Conservation (phyloP, 2,888 invertebrate species). For the Diachrysia chrysitis region DNA sequence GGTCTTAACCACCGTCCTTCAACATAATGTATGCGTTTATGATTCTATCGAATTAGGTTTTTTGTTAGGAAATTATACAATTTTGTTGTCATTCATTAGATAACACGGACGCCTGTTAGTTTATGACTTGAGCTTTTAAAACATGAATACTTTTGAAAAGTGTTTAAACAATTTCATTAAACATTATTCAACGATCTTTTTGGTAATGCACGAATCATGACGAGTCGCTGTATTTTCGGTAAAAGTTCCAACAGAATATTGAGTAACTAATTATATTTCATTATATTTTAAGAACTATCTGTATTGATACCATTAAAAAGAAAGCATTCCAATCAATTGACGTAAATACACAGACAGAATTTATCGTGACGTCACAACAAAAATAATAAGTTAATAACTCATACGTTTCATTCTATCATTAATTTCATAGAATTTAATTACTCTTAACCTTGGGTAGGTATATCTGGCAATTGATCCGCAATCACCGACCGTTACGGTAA, state of each 20-base stretch:
- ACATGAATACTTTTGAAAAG: too few relatives aligned
- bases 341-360: not conserved
- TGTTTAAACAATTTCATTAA: too few relatives aligned
- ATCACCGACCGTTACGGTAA: conserved; percentile 45
- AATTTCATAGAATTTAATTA: conserved; percentile 40
- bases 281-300: not conserved
- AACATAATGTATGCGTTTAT: conserved; percentile 13
- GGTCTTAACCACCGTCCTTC: conserved; percentile 28
- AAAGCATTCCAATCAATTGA: not conserved
- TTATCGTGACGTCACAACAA: not conserved
- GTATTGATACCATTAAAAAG: not conserved
- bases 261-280: not conserved
- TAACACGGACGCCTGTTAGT: not conserved
- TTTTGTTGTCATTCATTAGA: not conserved
- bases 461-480: conserved; percentile 48
- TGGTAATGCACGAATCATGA: too few relatives aligned
- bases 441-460: conserved; percentile 51
- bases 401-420: conserved; percentile 12
- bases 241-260: too few relatives aligned
- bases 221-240: too few relatives aligned
- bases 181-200: too few relatives aligned
- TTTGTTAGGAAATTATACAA: conserved; percentile 20
- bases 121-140: too few relatives aligned
- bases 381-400: not conserved
- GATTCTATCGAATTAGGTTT: conserved; percentile 23